phyloP scores from a whole-genome alignment of 2,797 vertebrate genomes.

The Erithacus rubecula region DNA sequence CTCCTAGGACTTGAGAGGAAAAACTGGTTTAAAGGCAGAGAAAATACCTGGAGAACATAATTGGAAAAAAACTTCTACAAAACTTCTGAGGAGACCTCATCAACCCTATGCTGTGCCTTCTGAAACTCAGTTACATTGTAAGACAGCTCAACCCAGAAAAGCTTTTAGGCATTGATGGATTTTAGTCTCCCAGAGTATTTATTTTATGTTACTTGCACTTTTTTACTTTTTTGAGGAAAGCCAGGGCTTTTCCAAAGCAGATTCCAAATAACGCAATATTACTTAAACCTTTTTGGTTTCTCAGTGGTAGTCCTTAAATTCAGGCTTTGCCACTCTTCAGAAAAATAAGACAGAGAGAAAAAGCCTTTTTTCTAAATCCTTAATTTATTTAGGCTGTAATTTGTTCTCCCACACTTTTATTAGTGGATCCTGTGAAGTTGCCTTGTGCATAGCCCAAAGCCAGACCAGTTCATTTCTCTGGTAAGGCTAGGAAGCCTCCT shows the following conservation, averaged over 20 bases:
- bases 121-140: background rate
- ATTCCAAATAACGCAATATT: background rate
- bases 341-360: background rate
- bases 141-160: background rate
- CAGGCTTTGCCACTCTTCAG: background rate
- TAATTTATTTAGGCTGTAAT: background rate
- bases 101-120: background rate
- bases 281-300: background rate
- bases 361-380: background rate
- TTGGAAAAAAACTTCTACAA: background rate
- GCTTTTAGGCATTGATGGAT: background rate
- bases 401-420: background rate
- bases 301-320: background rate
- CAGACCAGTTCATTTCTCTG: background rate
- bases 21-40: background rate
- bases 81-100: background rate
- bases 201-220: background rate
- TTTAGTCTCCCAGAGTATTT: background rate
- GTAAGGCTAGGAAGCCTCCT: background rate
- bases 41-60: background rate
- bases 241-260: background rate
- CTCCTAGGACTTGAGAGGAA: background rate
- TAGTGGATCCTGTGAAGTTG: background rate
- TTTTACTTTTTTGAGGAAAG: background rate
- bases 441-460: background rate